These are phyloP conservation scores for Ceraclea dissimilis DNA, from an alignment of 2,888 invertebrate species.

Conservation along the genomic window DNA sequence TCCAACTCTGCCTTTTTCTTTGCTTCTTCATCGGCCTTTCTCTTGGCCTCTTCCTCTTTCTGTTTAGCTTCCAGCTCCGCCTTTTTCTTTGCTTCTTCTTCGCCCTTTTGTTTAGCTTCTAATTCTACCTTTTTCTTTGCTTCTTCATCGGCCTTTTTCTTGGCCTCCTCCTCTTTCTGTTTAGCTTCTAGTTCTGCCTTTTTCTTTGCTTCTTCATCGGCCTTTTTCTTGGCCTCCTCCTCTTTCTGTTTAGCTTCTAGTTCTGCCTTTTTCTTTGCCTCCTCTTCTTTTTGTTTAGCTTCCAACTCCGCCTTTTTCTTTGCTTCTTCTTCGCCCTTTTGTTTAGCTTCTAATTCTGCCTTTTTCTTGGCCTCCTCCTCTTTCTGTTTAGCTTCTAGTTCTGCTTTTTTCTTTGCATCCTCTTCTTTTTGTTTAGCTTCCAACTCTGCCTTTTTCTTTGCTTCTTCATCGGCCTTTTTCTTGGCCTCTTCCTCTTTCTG, in stretches of 20 bases:
- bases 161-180: conserved; percentile 21
- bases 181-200: conserved; percentile 10
- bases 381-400: not conserved
- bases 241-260: not conserved
- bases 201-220: conserved; percentile 20
- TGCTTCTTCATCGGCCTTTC: conserved; percentile 16
- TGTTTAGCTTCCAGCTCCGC: conserved; percentile 26
- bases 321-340: too few species aligned
- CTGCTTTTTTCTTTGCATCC: not conserved
- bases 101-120: conserved; percentile 2
- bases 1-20: conserved; percentile 1
- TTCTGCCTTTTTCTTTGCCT: not conserved
- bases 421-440: too few species aligned
- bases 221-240: conserved; percentile 12
- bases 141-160: conserved; percentile 26
- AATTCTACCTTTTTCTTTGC: conserved; percentile 30
- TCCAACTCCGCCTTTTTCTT: conserved; percentile 1
- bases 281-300: conserved; percentile 6
- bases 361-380: not conserved
- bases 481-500: conserved; percentile 28
- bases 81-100: conserved; percentile 7
- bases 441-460: too few species aligned
- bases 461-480: conserved; percentile 22
- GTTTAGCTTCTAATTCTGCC: not conserved
- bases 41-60: conserved; percentile 28